phyloP scores from a whole-genome alignment of 2,888 invertebrate genomes.

The Drosophila dives region DNA sequence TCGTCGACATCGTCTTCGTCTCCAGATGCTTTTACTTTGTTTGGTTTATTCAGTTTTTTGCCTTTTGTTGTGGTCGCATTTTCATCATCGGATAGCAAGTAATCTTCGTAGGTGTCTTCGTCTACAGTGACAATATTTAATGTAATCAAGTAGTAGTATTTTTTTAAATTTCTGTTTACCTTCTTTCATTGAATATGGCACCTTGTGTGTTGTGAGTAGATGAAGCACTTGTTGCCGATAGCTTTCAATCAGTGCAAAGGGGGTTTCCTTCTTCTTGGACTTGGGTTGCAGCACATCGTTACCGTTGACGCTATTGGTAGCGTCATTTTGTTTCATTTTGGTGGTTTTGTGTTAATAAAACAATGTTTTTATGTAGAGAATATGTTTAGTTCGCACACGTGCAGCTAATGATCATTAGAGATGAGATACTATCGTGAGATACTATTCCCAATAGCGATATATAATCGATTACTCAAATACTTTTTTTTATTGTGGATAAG shows the following conservation, averaged over 20 bases:
- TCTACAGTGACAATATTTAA: conserved; percentile 30
- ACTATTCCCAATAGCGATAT: neutral
- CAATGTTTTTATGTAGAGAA: neutral
- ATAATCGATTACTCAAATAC: conserved; percentile 1
- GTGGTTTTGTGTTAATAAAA: neutral
- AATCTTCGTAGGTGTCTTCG: conserved; percentile 75
- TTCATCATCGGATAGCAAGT: conserved; percentile 75
- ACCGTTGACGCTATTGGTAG: conserved; percentile 27
- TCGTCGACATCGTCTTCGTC: conserved; percentile 75
- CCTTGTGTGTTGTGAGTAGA: conserved; percentile 78
- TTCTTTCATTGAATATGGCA: conserved; percentile 82
- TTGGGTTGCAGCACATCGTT: conserved; percentile 9
- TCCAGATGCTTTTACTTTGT: conserved; percentile 35
- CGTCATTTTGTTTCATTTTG: conserved; percentile 28
- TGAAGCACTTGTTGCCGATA: conserved; percentile 70
- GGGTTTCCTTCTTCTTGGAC: conserved; percentile 11
- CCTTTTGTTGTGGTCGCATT: conserved; percentile 40
- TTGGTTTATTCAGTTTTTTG: conserved; percentile 14
- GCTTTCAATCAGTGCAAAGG: conserved; percentile 10
- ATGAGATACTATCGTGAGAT: neutral
- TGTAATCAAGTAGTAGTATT: conserved; percentile 16
- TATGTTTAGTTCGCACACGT: conserved; percentile 46
- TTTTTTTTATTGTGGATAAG: neutral
- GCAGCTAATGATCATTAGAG: conserved; percentile 35
- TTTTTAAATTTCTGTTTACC: conserved; percentile 57